Evolutionary conservation across 2,797 vertebrate genomes (phyloP), one percentile per base, ranked within the genome.

Genomic region (Crenichthys baileyi): DNA sequence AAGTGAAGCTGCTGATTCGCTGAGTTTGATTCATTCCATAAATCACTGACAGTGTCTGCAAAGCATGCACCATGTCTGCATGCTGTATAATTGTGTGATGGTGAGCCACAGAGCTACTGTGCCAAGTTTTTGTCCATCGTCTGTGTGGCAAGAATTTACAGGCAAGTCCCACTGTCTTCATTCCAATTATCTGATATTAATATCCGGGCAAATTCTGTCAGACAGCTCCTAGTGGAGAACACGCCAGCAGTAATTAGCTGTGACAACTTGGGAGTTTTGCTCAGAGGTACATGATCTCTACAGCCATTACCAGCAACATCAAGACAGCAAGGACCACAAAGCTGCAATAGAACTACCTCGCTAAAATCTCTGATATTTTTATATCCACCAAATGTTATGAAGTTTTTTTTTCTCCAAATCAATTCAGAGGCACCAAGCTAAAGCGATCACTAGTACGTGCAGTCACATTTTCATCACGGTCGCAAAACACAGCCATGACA

Each of bases 171-270:
- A 76, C 85, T 79, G 50, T 88, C 78, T 72, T 83, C 77, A 3
- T 84, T 91, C 85, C 85, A 83, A 79, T 91, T 78, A 12, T 78
- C 77, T 75, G 85, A 89, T 91, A 91, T 94, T 93, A 94, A 89
- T 87, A 89, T 91, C 74, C 82, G 85, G 91, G 88, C 91, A 95
- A 93, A 94, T 92, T 83, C 85, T 86, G 87, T 91, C 86, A 90
- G 94, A 94, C 93, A 93, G 90, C 85, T 92, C 85, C 75, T 79
- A 9, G 83, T 87, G 82, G 82, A 93, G 81, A 90, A 94, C 73
- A 83, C 90, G 91, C 89, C 87, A 89, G 89, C 89, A 90, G 93
- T 94, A 93, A 93, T 95, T 95, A 94, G 89, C 85, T 79, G 89
- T 87, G 93, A 92, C 88, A 91, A 89, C 91, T 92, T 90, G 90